A percentile compares a stretch with the other conserved stretches of the same genome.
These are phyloP conservation scores for Corythucha ciliata DNA, from an alignment of 2,888 invertebrate genomes.

Conservation along the genomic window DNA sequence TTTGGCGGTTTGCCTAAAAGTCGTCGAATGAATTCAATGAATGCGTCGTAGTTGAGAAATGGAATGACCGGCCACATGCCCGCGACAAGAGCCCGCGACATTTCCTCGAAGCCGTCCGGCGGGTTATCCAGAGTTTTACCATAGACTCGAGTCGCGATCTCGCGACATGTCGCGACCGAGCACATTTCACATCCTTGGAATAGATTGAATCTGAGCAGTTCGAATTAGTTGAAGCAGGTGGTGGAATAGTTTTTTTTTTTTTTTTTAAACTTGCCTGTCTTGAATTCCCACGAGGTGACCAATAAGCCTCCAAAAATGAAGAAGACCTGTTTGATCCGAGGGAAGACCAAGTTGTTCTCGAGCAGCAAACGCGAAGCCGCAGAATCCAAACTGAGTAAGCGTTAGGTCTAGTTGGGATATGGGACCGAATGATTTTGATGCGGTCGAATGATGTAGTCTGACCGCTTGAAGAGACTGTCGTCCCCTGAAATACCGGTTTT, in stretches of 20 bases:
- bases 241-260: slow-evolving; percentile 7
- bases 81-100: slow-evolving; percentile 54
- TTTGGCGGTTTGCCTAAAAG: slow-evolving; percentile 48
- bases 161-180: slow-evolving; percentile 52
- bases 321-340: slow-evolving; percentile 61
- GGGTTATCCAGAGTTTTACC: slow-evolving; percentile 52
- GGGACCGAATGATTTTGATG: slow-evolving; percentile 41
- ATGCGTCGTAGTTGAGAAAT: slow-evolving; percentile 49
- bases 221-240: not conserved
- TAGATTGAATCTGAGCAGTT: slow-evolving; percentile 37
- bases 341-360: slow-evolving; percentile 56
- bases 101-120: slow-evolving; percentile 53
- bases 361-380: slow-evolving; percentile 60
- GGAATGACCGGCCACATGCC: slow-evolving; percentile 63
- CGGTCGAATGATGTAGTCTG: slow-evolving; percentile 49
- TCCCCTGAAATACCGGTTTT: slow-evolving; percentile 32
- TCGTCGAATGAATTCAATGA: slow-evolving; percentile 49
- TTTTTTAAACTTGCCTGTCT: slow-evolving; percentile 54
- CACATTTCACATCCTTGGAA: slow-evolving; percentile 42
- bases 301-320: slow-evolving; percentile 76
- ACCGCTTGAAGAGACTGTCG: slow-evolving; percentile 50
- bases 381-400: slow-evolving; percentile 77
- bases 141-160: slow-evolving; percentile 51
- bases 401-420: slow-evolving; percentile 78
- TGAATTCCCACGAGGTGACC: slow-evolving; percentile 74